phyloP scores from a whole-genome alignment of 1,140 invertebrate species.

The Hermatobates lingyangjiaoensis region DNA sequence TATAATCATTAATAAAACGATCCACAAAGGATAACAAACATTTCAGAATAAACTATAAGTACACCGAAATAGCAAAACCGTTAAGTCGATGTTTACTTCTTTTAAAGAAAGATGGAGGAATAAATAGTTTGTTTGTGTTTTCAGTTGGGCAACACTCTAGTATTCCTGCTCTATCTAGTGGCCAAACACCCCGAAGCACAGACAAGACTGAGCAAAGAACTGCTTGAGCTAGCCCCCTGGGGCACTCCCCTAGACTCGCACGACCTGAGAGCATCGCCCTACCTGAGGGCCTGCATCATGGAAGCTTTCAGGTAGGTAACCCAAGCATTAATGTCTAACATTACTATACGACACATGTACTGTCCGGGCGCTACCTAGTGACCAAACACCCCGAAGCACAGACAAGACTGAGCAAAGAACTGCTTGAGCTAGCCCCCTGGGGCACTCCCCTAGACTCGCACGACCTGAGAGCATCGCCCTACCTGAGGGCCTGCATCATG shows the following conservation, averaged over 20 bases:
- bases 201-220: slow-evolving; percentile 52
- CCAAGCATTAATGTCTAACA: background rate
- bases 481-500: slow-evolving; percentile 65
- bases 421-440: slow-evolving; percentile 32
- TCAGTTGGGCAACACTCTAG: slow-evolving; percentile 60
- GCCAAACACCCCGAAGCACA: slow-evolving; percentile 48
- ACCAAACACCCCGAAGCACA: slow-evolving; percentile 48
- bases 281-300: slow-evolving; percentile 65
- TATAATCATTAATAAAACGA: too few relatives aligned
- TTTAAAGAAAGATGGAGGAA: too few relatives aligned
- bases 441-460: slow-evolving; percentile 36
- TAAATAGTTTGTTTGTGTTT: slow-evolving; percentile 16
- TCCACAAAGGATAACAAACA: too few relatives aligned
- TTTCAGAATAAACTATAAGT: too few relatives aligned
- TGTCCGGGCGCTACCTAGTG: slow-evolving; percentile 50
- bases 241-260: slow-evolving; percentile 36
- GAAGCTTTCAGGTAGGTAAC: slow-evolving; percentile 48
- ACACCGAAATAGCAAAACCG: too few relatives aligned
- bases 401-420: slow-evolving; percentile 52
- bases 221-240: slow-evolving; percentile 32
- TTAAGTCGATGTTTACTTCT: too few relatives aligned
- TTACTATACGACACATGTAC: too few relatives aligned
- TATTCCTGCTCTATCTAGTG: slow-evolving; percentile 57
- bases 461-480: slow-evolving; percentile 42
- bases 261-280: slow-evolving; percentile 42